These are phyloP conservation scores for Arrhopalites spinosus DNA, from an alignment of 2,888 invertebrate genomes.

Conservation along the genomic window DNA sequence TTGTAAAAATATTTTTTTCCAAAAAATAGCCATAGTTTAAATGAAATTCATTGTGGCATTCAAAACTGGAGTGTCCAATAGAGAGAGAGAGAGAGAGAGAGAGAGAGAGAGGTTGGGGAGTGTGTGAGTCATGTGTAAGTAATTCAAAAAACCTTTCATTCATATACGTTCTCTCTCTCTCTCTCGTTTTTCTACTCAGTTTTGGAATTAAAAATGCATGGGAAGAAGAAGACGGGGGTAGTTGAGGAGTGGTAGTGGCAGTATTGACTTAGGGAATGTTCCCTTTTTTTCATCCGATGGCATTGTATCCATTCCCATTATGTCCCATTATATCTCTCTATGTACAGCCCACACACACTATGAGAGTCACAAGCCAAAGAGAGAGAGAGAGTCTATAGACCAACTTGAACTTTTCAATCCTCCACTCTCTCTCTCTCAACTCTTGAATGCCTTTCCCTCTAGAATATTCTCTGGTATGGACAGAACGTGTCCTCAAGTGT, in stretches of 20 bases:
- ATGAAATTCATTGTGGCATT: too few species aligned
- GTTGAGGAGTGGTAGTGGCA: too few species aligned
- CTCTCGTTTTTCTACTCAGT: too few species aligned
- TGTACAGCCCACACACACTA: neutral
- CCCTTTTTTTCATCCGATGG: neutral
- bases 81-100: neutral
- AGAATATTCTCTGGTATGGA: neutral
- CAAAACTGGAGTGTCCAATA: neutral
- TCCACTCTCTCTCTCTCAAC: neutral
- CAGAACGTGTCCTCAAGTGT: constrained; percentile 6
- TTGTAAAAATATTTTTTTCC: neutral
- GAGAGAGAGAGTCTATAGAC: too few species aligned
- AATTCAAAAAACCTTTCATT: too few species aligned
- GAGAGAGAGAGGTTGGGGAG: neutral
- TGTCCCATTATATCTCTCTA: neutral
- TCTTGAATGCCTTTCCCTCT: neutral
- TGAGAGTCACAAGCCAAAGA: neutral
- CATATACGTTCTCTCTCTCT: too few species aligned
- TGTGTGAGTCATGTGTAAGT: too few species aligned
- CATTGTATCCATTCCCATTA: neutral
- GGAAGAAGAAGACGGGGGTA: too few species aligned
- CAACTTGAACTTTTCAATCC: too few species aligned
- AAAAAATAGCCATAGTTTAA: neutral
- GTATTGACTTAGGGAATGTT: constrained; percentile 1
- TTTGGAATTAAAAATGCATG: too few species aligned